phyloP scores from a whole-genome alignment of 2,888 invertebrate species.

The Sesia apiformis region DNA sequence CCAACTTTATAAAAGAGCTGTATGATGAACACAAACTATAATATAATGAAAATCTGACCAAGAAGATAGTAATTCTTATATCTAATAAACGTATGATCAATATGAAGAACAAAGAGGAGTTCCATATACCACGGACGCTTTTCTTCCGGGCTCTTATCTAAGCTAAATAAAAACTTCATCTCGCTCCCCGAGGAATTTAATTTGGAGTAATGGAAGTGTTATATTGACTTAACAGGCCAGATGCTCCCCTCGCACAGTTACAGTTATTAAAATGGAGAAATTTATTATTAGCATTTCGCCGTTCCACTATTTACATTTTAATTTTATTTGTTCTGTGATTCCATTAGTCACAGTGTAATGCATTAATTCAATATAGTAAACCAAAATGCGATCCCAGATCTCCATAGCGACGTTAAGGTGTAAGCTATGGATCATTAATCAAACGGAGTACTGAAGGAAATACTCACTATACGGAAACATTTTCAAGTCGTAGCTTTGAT shows the following conservation, averaged over 20 bases:
- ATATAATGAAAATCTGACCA: no score
- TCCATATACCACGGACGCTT: conserved; percentile 37
- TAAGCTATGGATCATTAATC: conserved; percentile 29
- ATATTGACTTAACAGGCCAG: conserved; percentile 75
- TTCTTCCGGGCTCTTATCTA: conserved; percentile 54
- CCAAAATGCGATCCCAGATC: conserved; percentile 28
- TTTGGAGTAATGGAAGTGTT: conserved; percentile 75
- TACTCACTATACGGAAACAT: no score
- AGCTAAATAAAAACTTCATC: conserved; percentile 68
- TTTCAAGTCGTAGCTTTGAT: no score
- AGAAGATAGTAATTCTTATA: no score
- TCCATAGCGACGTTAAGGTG: conserved; percentile 20
- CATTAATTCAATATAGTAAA: conserved; percentile 51
- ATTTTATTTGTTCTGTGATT: conserved; percentile 74
- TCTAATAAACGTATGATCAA: no score
- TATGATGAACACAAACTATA: no score
- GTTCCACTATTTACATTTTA: conserved; percentile 72
- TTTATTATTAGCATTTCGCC: conserved; percentile 71
- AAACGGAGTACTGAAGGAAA: conserved; percentile 5
- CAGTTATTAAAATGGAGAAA: conserved; percentile 75
- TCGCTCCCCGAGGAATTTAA: conserved; percentile 72
- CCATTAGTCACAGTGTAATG: conserved; percentile 66
- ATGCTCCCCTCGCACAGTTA: conserved; percentile 65
- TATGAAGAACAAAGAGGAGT: conserved; percentile 14
- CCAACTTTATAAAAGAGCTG: no score